These are phyloP conservation scores for Adelosebastes latens DNA, from an alignment of 2,797 vertebrate genomes.

Conservation along the genomic window DNA sequence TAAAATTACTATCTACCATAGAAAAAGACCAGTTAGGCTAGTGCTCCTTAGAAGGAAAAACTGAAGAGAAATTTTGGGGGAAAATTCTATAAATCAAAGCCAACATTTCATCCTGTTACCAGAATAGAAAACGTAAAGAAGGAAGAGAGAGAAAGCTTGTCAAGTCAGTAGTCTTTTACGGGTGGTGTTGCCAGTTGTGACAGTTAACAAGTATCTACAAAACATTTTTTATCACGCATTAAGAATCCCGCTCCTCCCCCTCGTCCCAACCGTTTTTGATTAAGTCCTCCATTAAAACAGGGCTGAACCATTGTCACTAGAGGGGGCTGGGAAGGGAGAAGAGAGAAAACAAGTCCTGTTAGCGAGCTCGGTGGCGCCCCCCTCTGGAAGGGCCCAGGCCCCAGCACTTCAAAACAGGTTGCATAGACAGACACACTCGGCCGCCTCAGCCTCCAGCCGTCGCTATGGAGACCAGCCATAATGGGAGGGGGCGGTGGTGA, in stretches of 20 bases:
- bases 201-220: constrained; percentile 95
- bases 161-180: constrained; percentile 97
- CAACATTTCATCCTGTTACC: constrained; percentile 87
- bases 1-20: constrained; percentile 94
- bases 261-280: constrained; percentile 66
- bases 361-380: constrained; percentile 85
- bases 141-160: constrained; percentile 74
- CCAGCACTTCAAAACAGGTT: constrained; percentile 92
- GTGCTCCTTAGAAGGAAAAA: constrained; percentile 80
- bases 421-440: constrained; percentile 95
- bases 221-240: constrained; percentile 83
- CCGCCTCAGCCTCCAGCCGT: constrained; percentile 92
- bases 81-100: constrained; percentile 75
- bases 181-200: constrained; percentile 94
- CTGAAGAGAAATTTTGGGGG: constrained; percentile 71
- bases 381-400: constrained; percentile 84
- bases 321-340: constrained; percentile 21
- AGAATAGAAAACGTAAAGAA: constrained; percentile 81
- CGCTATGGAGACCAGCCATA: constrained; percentile 92
- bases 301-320: constrained; percentile 84
- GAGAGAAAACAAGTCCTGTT: constrained; percentile 83
- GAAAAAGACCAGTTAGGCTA: constrained; percentile 94
- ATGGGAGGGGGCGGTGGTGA: constrained; percentile 86
- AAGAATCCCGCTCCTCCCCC: constrained; percentile 77
- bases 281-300: constrained; percentile 86